phyloP scores from a whole-genome alignment of 2,888 invertebrate species.

The Caenorhabditis sp. region DNA sequence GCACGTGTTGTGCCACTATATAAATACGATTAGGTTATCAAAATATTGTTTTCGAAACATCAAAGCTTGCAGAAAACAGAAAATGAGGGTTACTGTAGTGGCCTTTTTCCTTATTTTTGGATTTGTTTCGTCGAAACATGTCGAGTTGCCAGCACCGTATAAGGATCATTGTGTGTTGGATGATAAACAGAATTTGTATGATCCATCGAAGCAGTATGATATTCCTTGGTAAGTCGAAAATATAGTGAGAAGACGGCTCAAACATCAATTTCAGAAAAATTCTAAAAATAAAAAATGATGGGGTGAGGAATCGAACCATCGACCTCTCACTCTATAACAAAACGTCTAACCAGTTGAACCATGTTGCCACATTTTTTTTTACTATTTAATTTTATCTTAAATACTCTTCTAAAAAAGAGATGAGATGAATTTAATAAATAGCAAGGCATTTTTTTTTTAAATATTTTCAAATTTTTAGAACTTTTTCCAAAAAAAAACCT shows the following conservation, averaged over 20 bases:
- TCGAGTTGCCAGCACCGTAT: slow-evolving; percentile 60
- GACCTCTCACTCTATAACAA: too few relatives aligned
- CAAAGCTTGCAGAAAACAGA: background rate
- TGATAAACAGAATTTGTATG: slow-evolving; percentile 57
- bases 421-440: too few relatives aligned
- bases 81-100: slow-evolving; percentile 1
- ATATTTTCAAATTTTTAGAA: too few relatives aligned
- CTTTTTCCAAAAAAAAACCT: too few relatives aligned
- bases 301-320: too few relatives aligned
- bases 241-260: background rate
- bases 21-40: background rate
- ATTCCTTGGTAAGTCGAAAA: slow-evolving; percentile 52
- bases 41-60: background rate
- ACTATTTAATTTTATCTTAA: too few relatives aligned
- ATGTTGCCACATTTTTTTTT: too few relatives aligned
- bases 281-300: too few relatives aligned
- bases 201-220: slow-evolving; percentile 50
- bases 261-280: too few relatives aligned
- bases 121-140: slow-evolving; percentile 40
- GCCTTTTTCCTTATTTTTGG: slow-evolving; percentile 11
- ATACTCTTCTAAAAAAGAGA: too few relatives aligned
- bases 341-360: too few relatives aligned
- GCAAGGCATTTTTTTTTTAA: too few relatives aligned
- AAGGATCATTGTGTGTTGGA: slow-evolving; percentile 63
- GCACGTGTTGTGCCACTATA: background rate